Percentiles rank a stretch among this genome's conserved stretches.
phyloP scores from a whole-genome alignment of 2,888 invertebrate species.

The Harpagoxenus sublaevis region DNA sequence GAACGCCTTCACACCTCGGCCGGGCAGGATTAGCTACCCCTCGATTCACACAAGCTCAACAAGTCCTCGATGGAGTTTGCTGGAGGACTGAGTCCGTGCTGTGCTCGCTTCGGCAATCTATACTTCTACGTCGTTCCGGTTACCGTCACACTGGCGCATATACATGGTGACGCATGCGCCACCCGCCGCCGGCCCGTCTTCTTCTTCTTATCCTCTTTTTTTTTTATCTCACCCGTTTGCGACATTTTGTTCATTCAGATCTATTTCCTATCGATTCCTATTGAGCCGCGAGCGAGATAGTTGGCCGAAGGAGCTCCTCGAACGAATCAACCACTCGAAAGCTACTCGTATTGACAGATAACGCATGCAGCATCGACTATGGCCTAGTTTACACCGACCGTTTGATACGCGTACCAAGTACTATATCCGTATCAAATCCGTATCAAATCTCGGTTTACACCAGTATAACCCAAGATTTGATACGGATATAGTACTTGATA shows the following conservation, averaged over 20 bases:
- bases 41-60: conserved; percentile 71
- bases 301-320: conserved; percentile 8
- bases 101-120: conserved; percentile 79
- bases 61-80: conserved; percentile 78
- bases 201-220: background rate
- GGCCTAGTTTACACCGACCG: too few species aligned
- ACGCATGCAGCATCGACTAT: too few species aligned
- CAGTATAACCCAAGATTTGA: too few species aligned
- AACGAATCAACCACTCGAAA: background rate
- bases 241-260: conserved; percentile 73
- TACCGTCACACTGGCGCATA: conserved; percentile 72
- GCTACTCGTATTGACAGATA: background rate
- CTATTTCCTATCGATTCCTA: background rate
- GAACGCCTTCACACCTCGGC: conserved; percentile 44
- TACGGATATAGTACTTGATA: too few species aligned
- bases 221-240: conserved; percentile 55
- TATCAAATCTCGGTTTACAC: too few species aligned
- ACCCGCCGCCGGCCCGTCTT: conserved; percentile 40
- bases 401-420: too few species aligned
- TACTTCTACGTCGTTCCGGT: conserved; percentile 80
- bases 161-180: conserved; percentile 74
- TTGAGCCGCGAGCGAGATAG: background rate
- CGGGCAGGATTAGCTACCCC: conserved; percentile 49
- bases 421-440: too few species aligned
- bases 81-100: conserved; percentile 80